Base-by-base conservation (phyloP, 1,140 invertebrate species). In the Drosophila sulfurigaster region DNA sequence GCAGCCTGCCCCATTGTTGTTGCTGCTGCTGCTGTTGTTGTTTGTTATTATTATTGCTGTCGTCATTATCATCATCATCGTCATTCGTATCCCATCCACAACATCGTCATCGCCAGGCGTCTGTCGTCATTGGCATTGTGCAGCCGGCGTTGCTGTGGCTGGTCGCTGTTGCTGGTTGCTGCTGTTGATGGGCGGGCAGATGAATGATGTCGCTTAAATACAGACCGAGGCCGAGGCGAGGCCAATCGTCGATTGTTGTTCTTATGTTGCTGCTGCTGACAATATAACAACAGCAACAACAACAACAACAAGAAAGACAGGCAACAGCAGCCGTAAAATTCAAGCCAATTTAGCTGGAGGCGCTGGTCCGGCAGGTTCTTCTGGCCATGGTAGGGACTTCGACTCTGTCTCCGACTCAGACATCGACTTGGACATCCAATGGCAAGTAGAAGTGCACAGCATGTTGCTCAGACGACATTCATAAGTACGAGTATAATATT, bases 201-300 rank as follows among this genome's bases (percentile, higher is more conserved):
- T 88, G 85, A 88, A 88, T 88, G 85, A 88, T 88, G 85, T 88
- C 85, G 82, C 85, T 88, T 88, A 89, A 89, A 89, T 83, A 88
- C 85, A 89, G 81, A 79, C 82, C 76, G 79, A 79, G 58, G 62
- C 63, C 69, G 59, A 67, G 57, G 75, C 81, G 78, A 83, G 82
- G 74, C 83, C 79, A 87, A 89, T 89, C 85, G 85, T 86, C 79
- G 83, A 75, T 74, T 75, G 66, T 75, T 62, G 72, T 75, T 69
- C 66, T 48, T 60, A 43, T 51, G 45, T 28, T 58, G 49, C 20
- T 65, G 62, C 13, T 56, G 54, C n/a, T 60, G 56, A 20, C 15
- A 13, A 2, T 32, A 13, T 41, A 54, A 51, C 20, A 43, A 52
- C 48, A 64, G 16, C 52, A 58, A 7, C 54, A 49, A 25, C 20